Base-by-base conservation (phyloP, 2,797 vertebrate species). In the Sylvia borin region DNA sequence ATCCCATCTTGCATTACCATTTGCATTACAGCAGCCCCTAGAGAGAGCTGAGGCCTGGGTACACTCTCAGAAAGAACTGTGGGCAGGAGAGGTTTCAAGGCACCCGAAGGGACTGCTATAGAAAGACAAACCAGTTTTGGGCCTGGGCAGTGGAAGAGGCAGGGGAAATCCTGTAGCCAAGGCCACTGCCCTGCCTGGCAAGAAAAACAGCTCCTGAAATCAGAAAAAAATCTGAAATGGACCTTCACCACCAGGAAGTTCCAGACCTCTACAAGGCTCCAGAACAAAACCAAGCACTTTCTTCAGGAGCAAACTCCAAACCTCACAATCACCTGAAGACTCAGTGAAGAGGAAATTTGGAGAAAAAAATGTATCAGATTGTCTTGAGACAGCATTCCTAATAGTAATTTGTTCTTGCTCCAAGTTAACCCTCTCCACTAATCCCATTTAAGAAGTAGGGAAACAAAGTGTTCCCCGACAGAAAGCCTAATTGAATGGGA, bases 1-100 rank as follows among this genome's bases (percentile, higher is more conserved):
- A 96, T 96, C 92, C 79, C 95, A 86, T 96, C 76, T 60, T 86
- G 88, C 82, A 57, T 66, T 93, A 81, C 88, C 57, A n/a, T 84
- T 86, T 91, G 90, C 67, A 94, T 94, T 92, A 94, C 51, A 84
- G 90, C 79, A 90, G 79, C 67, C 87, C 64, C 60, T 32, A 43
- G 79, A 92, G 87, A 96, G 91, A 76, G n/a, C 54, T n/a, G 68
- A 86, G 65, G 65, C 62, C 73, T 77, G 58, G 51, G 62, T 55
- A 53, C 0, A 4, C 36, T 81, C 79, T 83, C 61, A 88, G 75
- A 38, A 66, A 55, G 73, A 82, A 55, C 55, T 72, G 29, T 5
- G 3, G 66, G 76, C 31, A 21, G 45, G 55, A 86, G 82, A 67
- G 32, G 55, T 51, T 91, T 62, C 66, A 62, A 66, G 55, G 77